Conservation (phyloP, 2,888 invertebrate species). For the Dasysyrphus albostriatus region DNA sequence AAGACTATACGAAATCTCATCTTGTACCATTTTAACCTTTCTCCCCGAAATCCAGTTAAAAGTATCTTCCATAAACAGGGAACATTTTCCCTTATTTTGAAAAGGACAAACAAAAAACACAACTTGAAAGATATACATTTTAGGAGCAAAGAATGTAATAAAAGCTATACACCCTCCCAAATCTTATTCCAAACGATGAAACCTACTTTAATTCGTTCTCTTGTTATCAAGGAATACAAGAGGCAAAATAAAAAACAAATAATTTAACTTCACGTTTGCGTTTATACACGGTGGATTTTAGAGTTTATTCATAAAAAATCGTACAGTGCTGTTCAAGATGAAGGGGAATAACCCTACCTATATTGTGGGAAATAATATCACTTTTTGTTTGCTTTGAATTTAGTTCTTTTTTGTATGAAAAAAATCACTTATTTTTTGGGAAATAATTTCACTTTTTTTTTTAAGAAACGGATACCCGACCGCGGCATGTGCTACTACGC, state of each 20-base stretch:
- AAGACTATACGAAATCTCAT: conserved; percentile 33
- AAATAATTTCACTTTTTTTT: neutral
- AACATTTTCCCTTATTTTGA: neutral
- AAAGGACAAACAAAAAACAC: conserved; percentile 11
- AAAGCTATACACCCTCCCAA: conserved; percentile 39
- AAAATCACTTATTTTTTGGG: too few relatives aligned
- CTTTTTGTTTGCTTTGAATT: neutral
- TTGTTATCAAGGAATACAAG: conserved; percentile 49
- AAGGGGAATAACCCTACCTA: neutral
- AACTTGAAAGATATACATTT: conserved; percentile 54
- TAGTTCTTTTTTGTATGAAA: neutral
- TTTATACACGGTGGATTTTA: conserved; percentile 1
- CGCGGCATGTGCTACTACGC: too few relatives aligned
- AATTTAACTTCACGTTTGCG: neutral
- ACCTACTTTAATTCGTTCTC: conserved; percentile 59
- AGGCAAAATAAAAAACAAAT: neutral
- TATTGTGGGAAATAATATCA: neutral
- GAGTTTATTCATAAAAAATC: conserved; percentile 4
- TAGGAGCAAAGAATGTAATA: conserved; percentile 42
- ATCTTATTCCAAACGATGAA: conserved; percentile 15
- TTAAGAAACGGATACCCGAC: too few relatives aligned
- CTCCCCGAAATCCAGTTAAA: conserved; percentile 9
- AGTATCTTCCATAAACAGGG: neutral
- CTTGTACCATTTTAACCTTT: neutral
- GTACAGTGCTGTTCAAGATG: neutral